Evolutionary conservation across 2,888 invertebrate species (phyloP), one percentile per base, ranked within the genome.

Genomic region (Byasa hedistus): DNA sequence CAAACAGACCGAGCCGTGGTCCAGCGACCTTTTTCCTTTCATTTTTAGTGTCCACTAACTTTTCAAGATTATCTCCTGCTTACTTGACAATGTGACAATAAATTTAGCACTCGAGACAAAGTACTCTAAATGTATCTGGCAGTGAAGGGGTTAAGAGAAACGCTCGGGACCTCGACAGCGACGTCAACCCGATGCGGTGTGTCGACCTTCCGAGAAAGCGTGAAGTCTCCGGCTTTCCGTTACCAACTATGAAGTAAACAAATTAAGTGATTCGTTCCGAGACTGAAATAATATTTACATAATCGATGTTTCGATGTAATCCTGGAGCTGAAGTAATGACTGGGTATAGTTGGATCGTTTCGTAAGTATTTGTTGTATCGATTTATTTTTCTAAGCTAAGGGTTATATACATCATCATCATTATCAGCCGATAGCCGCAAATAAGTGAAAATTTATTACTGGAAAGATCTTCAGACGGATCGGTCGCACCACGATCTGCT

Each of bases 171-270:
- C 55, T 8, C 55, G 55, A 66, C 44, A 48, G 48, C 54, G 54
- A 27, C 52, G 61, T 24, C 60, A 64, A 58, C 51, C 36, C 58
- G 61, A 65, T 27, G 64, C 55, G 61, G 68, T 39, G 64, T 58
- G 62, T 61, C 75, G 82, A 84, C 84, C 84, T 84, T 83, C 76
- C 75, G 82, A 73, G 85, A 85, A 84, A 85, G 85, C 80, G 80
- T 81, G 77, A 76, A 78, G 76, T 71, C 75, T 77, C 73, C 74
- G 69, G 56, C 60, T 68, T 39, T 63, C 68, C 59, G 68, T 67
- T 72, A 71, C 70, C 64, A 69, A 68, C 72, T 68, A 69, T 70
- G 69, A 66, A 67, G 67, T 69, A 66, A 68, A 72, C 72, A 69
- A 69, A 69, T 69, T 68, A 68, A 60, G 51, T 52, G 64, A 64